These are phyloP conservation scores for Perodicticus potto DNA, from an alignment of 2,797 vertebrate genomes.

Conservation along the genomic window DNA sequence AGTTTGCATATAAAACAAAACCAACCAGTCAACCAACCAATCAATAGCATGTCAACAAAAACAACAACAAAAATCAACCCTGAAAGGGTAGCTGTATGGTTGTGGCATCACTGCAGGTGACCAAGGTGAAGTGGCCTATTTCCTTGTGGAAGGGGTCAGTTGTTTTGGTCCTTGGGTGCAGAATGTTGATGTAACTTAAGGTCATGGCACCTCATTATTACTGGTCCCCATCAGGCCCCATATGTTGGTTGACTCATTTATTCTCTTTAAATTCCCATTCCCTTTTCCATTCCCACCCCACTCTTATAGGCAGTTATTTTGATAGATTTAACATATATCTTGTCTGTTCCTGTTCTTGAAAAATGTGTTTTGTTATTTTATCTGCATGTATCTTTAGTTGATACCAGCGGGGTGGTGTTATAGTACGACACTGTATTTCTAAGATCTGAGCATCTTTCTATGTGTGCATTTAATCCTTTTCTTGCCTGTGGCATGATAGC, in stretches of 20 bases:
- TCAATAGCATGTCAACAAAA: neutral
- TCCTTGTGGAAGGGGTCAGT: neutral
- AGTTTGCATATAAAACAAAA: neutral
- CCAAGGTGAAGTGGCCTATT: neutral
- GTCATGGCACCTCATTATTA: neutral
- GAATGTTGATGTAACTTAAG: neutral
- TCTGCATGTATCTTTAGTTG: neutral
- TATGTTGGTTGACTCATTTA: neutral
- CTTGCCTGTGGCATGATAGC: neutral
- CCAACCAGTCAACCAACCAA: neutral
- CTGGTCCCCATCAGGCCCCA: neutral
- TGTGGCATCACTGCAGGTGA: neutral
- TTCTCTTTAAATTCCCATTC: neutral
- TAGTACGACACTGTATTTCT: neutral
- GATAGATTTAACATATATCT: neutral
- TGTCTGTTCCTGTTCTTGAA: neutral
- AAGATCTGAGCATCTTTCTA: neutral
- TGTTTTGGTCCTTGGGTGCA: neutral
- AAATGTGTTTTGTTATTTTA: neutral
- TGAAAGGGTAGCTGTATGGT: fast-evolving
- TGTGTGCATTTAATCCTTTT: neutral
- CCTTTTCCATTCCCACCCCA: neutral
- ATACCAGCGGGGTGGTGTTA: too few relatives aligned
- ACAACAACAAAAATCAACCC: neutral
- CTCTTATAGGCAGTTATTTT: neutral